Conservation (phyloP, 2,888 invertebrate genomes). For the Drosophila fungiperda region DNA sequence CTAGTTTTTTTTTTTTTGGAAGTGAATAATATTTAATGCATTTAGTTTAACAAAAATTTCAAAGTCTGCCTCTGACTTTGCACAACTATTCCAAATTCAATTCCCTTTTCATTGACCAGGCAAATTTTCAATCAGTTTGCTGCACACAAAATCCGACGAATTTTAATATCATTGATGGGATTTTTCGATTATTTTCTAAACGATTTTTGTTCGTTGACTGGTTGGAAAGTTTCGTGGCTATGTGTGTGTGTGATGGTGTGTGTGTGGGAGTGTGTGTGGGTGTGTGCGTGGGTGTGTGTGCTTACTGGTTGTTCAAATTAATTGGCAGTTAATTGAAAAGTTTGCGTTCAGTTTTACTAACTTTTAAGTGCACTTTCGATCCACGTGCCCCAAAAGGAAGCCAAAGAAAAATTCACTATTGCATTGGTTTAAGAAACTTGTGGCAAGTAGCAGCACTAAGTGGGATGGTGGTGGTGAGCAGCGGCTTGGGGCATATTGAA, state of each 20-base stretch:
- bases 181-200: slow-evolving; percentile 1
- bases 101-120: neutral
- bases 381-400: slow-evolving; percentile 4
- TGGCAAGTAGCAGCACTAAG: slow-evolving; percentile 21
- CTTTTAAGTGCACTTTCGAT: slow-evolving; percentile 55
- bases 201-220: slow-evolving; percentile 15
- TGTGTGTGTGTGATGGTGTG: neutral
- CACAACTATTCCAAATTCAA: neutral
- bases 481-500: neutral
- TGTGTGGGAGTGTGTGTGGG: neutral
- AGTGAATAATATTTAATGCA: neutral
- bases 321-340: slow-evolving; percentile 78
- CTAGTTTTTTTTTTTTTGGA: neutral
- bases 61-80: neutral
- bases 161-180: slow-evolving; percentile 45
- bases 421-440: slow-evolving; percentile 32
- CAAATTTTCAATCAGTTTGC: slow-evolving; percentile 30
- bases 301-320: slow-evolving; percentile 48
- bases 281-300: neutral
- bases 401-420: slow-evolving; percentile 8
- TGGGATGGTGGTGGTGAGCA: neutral
- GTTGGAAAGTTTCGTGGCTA: neutral
- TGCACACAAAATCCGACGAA: slow-evolving; percentile 14
- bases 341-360: slow-evolving; percentile 48
- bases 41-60: neutral